Conservation (phyloP, 2,797 vertebrate genomes). For the Lates japonicus region DNA sequence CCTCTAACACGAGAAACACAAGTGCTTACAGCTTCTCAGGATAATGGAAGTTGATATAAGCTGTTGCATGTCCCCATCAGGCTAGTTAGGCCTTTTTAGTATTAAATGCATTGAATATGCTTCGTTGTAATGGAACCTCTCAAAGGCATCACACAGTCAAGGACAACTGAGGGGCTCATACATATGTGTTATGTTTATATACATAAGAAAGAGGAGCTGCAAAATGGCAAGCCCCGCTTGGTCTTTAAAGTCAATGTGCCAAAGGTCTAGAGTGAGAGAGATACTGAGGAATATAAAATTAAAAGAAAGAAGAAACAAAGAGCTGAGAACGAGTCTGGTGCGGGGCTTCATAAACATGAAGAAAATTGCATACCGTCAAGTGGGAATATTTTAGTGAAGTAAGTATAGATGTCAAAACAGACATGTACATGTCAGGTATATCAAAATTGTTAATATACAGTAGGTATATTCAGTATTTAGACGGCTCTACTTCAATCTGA, state of each 20-base stretch:
- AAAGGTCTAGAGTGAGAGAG: neutral
- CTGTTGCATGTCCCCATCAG: conserved; percentile 39
- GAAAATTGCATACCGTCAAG: too few relatives aligned
- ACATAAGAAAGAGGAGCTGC: neutral
- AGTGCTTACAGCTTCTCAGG: conserved; percentile 18
- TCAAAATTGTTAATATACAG: too few relatives aligned
- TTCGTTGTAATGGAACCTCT: conserved; percentile 48
- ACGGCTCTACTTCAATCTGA: too few relatives aligned
- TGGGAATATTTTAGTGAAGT: too few relatives aligned
- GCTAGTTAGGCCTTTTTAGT: conserved; percentile 33
- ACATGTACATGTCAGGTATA: too few relatives aligned
- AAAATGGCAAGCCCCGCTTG: too few relatives aligned
- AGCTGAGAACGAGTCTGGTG: too few relatives aligned
- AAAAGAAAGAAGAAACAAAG: neutral
- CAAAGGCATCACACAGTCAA: conserved; percentile 26
- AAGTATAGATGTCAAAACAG: too few relatives aligned
- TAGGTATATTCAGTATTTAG: too few relatives aligned
- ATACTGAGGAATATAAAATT: neutral
- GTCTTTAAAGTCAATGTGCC: conserved; percentile 1
- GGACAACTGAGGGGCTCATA: neutral
- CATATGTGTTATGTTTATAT: conserved; percentile 16
- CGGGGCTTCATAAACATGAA: too few relatives aligned
- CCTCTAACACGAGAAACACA: conserved; percentile 36
- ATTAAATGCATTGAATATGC: conserved; percentile 14
- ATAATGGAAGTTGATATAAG: conserved; percentile 41